Percentiles rank a stretch among this genome's conserved stretches.
Conservation (phyloP, 64 coral and sea anemone species). For the Pocillopora damicornis region DNA sequence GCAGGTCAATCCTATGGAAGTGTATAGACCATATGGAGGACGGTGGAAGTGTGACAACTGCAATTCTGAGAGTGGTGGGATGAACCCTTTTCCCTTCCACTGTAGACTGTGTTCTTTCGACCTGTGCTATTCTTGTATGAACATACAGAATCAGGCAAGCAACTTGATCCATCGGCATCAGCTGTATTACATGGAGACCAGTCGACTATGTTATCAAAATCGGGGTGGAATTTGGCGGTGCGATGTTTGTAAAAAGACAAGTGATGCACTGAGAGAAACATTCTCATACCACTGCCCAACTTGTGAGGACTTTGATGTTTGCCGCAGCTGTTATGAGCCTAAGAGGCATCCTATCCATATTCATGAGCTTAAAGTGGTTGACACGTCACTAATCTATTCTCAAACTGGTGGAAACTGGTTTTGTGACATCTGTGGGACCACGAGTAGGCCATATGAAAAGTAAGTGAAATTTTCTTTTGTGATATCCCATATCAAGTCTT, state of each 20-base stretch:
- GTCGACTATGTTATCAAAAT: conserved; percentile 43
- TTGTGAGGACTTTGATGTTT: conserved; percentile 72
- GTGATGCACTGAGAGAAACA: conserved; percentile 38
- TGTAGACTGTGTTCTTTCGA: conserved; percentile 69
- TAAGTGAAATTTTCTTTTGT: conserved; percentile 10
- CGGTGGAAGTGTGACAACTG: conserved; percentile 87
- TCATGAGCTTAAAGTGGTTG: conserved; percentile 53
- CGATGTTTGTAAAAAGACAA: conserved; percentile 51
- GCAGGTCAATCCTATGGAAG: conserved; percentile 21
- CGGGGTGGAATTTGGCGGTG: conserved; percentile 66
- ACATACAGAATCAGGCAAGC: neutral
- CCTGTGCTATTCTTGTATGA: conserved; percentile 44
- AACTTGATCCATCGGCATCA: conserved; percentile 50
- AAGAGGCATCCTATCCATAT: conserved; percentile 59
- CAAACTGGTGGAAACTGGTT: conserved; percentile 51
- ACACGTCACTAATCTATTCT: conserved; percentile 58
- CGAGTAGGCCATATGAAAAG: conserved; percentile 65
- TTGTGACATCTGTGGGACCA: conserved; percentile 79
- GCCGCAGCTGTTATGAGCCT: conserved; percentile 45
- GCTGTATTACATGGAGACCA: conserved; percentile 47
- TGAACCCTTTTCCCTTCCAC: conserved; percentile 38
- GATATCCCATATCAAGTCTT: neutral
- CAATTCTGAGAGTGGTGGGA: conserved; percentile 8
- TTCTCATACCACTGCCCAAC: conserved; percentile 52
- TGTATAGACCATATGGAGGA: conserved; percentile 54